Conservation (phyloP, 2,113 vertebrate genomes). For the Tragelaphus buxtoni region DNA sequence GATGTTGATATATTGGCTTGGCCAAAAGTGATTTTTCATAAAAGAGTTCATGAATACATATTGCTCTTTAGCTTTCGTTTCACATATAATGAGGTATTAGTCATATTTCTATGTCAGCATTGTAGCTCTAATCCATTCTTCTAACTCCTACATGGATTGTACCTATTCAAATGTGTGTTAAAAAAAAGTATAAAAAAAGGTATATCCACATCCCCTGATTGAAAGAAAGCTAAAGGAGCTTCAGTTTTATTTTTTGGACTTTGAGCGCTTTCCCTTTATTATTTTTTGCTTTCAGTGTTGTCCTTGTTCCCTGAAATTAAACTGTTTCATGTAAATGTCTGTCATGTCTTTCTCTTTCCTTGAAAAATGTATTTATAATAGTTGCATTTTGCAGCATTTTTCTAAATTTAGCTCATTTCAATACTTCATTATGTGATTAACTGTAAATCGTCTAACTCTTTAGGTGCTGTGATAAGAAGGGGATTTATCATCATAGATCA, state of each 20-base stretch:
- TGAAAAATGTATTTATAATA: slow-evolving; percentile 4
- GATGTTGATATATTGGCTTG: not conserved
- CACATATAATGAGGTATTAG: not conserved
- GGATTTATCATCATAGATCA: not conserved
- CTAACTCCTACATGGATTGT: not conserved
- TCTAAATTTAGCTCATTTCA: slow-evolving; percentile 2
- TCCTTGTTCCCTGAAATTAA: slow-evolving; percentile 24
- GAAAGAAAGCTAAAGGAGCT: not conserved
- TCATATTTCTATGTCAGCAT: not conserved
- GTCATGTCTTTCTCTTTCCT: not conserved
- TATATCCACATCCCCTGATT: not conserved
- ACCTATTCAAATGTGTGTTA: not conserved
- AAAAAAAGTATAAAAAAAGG: not conserved
- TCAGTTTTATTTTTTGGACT: not conserved
- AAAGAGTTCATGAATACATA: not conserved
- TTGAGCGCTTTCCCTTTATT: not conserved
- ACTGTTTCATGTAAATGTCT: slow-evolving; percentile 29
- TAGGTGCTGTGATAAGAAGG: not conserved
- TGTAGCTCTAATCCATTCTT: slow-evolving; percentile 2
- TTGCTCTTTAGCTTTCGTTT: not conserved
- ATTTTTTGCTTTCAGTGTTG: not conserved
- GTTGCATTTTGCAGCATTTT: not conserved
- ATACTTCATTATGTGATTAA: not conserved
- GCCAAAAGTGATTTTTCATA: not conserved
- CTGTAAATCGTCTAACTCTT: not conserved